Evolutionary conservation across 2,888 invertebrate genomes (phyloP).

Genomic region (Ormyrus labotus): DNA sequence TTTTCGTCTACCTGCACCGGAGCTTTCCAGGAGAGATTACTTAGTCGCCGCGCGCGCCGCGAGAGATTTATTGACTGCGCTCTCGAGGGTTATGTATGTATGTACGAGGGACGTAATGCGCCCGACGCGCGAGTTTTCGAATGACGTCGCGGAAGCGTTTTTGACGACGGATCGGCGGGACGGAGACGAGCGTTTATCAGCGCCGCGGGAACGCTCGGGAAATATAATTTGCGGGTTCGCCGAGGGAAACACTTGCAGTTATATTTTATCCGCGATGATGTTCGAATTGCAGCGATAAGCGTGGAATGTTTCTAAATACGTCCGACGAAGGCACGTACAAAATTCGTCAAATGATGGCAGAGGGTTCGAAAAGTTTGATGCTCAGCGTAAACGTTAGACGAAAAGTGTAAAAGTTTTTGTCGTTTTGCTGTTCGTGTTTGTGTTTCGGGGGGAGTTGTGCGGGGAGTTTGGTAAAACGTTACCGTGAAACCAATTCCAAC

Average conservation of each 20-base stretch:
- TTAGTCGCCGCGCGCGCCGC: background rate
- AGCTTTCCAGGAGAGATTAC: background rate
- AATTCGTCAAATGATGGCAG: no score
- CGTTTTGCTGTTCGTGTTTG: conserved; percentile 20
- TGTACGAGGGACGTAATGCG: no score
- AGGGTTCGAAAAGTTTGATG: background rate
- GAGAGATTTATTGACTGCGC: conserved; percentile 13
- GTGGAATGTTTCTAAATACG: no score
- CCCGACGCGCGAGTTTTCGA: background rate
- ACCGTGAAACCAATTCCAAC: conserved; percentile 97
- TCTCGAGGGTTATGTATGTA: no score
- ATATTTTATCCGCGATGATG: no score
- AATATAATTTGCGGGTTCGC: no score
- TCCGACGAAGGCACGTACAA: no score
- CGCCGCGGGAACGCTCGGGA: no score
- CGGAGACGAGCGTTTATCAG: no score
- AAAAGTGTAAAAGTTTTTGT: background rate
- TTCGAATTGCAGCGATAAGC: no score
- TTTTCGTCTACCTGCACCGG: background rate
- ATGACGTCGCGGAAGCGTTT: background rate
- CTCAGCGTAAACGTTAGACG: background rate
- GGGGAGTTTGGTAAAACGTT: conserved; percentile 75
- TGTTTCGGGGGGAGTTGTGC: conserved; percentile 38
- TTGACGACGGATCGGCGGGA: no score
- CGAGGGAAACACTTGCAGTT: no score